These are phyloP conservation scores for Nibea coibor DNA, from an alignment of 2,113 vertebrate species.

Conservation along the genomic window DNA sequence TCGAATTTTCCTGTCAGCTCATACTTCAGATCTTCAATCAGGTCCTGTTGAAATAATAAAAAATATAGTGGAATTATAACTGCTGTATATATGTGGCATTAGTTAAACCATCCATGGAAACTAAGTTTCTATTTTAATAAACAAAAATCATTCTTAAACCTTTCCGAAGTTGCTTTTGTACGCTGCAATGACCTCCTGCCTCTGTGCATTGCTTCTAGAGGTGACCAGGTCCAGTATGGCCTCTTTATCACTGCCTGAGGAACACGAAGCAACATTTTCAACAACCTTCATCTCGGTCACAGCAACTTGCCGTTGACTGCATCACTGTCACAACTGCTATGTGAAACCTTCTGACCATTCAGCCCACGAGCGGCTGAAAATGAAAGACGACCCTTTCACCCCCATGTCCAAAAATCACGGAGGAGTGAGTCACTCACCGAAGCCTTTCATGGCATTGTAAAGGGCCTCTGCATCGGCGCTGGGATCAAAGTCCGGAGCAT, in stretches of 20 bases:
- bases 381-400: too few species aligned
- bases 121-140: not conserved
- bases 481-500: conserved; percentile 87
- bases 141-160: conserved; percentile 79
- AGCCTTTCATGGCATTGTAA: conserved; percentile 96
- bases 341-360: not conserved
- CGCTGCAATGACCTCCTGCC: conserved; percentile 88
- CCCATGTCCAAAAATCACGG: not conserved
- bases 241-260: conserved; percentile 95
- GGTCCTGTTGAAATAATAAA: conserved; percentile 84
- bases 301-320: not conserved
- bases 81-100: not conserved
- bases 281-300: not conserved
- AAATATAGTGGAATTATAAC: not conserved
- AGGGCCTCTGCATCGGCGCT: conserved; percentile 90
- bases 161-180: conserved; percentile 95
- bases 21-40: conserved; percentile 95
- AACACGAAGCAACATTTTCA: conserved; percentile 32
- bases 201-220: conserved; percentile 91
- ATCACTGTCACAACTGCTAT: not conserved
- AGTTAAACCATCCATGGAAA: not conserved
- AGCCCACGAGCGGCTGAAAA: too few species aligned
- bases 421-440: conserved; percentile 84
- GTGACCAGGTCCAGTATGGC: conserved; percentile 94
- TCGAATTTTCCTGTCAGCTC: conserved; percentile 98